Evolutionary conservation across 2,888 invertebrate species (phyloP).

Genomic region (Malacosoma neustria): DNA sequence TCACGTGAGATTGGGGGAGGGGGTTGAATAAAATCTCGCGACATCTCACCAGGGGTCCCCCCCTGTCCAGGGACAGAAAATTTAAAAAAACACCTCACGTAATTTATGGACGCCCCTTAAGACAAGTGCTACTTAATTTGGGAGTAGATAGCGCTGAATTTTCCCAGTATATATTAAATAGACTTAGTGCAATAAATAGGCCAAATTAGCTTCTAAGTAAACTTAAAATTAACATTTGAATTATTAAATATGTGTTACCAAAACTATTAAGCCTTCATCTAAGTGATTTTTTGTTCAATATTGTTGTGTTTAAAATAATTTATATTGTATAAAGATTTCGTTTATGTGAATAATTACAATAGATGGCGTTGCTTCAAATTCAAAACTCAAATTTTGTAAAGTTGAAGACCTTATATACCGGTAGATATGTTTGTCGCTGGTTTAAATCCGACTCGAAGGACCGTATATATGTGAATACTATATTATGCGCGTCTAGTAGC

Average conservation of each 20-base stretch:
- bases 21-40: too few relatives aligned
- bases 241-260: constrained; percentile 5
- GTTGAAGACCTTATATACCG: too few relatives aligned
- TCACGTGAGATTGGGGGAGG: too few relatives aligned
- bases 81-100: too few relatives aligned
- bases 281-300: constrained; percentile 8
- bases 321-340: constrained; percentile 1
- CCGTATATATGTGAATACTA: too few relatives aligned
- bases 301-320: constrained; percentile 1
- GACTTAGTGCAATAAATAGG: constrained; percentile 48
- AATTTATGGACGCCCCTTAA: too few relatives aligned
- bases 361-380: neutral
- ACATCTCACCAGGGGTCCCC: constrained; percentile 9
- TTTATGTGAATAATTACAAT: neutral
- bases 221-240: constrained; percentile 2
- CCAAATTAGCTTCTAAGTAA: constrained; percentile 36
- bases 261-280: constrained; percentile 4
- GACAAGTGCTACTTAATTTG: too few relatives aligned
- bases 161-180: constrained; percentile 24
- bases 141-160: constrained; percentile 15
- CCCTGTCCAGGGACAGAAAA: constrained; percentile 8
- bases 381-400: neutral
- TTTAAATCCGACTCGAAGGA: too few relatives aligned
- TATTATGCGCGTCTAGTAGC: too few relatives aligned
- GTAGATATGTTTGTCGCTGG: too few relatives aligned